Conservation (phyloP, 2,113 vertebrate genomes). For the Amphiprion ocellaris region DNA sequence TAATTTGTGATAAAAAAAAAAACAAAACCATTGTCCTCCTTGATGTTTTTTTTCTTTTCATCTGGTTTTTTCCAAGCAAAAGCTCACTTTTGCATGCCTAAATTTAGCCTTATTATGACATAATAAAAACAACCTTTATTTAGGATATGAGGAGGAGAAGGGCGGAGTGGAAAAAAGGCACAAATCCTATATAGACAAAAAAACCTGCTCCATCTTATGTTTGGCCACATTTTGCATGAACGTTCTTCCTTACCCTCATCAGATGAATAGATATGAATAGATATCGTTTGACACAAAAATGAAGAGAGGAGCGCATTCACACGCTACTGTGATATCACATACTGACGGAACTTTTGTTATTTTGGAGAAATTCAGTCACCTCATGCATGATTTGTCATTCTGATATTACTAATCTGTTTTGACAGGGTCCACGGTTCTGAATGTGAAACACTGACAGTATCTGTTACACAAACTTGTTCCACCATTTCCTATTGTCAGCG, state of each 20-base stretch:
- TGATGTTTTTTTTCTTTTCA: background rate
- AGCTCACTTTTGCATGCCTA: background rate
- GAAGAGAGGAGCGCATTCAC: slow-evolving; percentile 31
- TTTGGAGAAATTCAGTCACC: slow-evolving; percentile 36
- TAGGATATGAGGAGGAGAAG: background rate
- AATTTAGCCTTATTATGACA: slow-evolving; percentile 5
- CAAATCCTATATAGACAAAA: background rate
- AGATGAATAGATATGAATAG: slow-evolving; percentile 36
- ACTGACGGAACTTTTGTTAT: slow-evolving; percentile 47
- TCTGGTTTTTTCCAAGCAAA: background rate
- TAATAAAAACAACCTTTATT: background rate
- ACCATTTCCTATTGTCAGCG: slow-evolving; percentile 30
- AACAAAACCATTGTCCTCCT: background rate
- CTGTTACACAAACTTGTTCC: slow-evolving; percentile 52
- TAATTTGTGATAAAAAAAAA: background rate
- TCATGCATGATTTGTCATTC: slow-evolving; percentile 39
- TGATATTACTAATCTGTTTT: slow-evolving; percentile 41
- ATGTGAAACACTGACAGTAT: slow-evolving; percentile 47
- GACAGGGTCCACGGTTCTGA: slow-evolving; percentile 31
- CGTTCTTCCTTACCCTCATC: slow-evolving; percentile 10
- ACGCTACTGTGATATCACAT: slow-evolving; percentile 25
- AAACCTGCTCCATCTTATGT: background rate
- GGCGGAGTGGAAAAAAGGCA: background rate
- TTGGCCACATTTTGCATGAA: background rate
- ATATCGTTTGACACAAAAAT: slow-evolving; percentile 14